Evolutionary conservation across 2,113 vertebrate species (phyloP), one percentile per base, ranked within the genome.

Genomic region (Piaya cayana): DNA sequence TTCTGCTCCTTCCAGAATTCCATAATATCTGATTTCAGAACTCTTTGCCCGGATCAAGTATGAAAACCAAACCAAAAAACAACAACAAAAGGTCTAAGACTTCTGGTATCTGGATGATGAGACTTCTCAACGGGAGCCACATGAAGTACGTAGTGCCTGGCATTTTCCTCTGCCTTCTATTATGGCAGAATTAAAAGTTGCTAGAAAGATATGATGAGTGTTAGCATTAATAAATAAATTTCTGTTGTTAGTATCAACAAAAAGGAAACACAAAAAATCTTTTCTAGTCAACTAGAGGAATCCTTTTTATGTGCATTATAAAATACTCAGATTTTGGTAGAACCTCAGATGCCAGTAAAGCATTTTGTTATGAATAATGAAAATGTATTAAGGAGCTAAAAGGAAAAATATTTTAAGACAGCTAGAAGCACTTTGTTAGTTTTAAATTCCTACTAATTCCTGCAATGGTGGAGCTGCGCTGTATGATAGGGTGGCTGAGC

Each of bases 201-300:
- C 47, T 17, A 50, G 12, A 32, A 71, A 45, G 22, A 14, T 25
- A 26, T 3, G 25, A 0, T 12, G 10, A 11, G 18, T 50, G 10
- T 32, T 22, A 49, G 25, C 30, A 22, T 42, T 15, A 55, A 67
- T n/a, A 39, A 70, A 49, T 7, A 11, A 59, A 17, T 47, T 59
- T 53, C 23, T 58, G 5, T 14, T 68, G 15, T 18, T 21, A 21
- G 12, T 11, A 58, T 59, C 58, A 65, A 45, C 12, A 43, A 43
- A 53, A 72, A 75, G 43, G 22, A 75, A 59, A 8, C 1, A 32
- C 43, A 0, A 29, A n/a, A 37, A 37, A 8, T 4, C 1, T 3
- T 25, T 77, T 64, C 37, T 45, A 14, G 26, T 29, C 30, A 81
- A 25, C 77, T 49, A 37, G n/a, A 59, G 30, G 36, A 43, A 42